Conservation (phyloP, 2,888 invertebrate genomes). For the Antheraea yamamai region DNA sequence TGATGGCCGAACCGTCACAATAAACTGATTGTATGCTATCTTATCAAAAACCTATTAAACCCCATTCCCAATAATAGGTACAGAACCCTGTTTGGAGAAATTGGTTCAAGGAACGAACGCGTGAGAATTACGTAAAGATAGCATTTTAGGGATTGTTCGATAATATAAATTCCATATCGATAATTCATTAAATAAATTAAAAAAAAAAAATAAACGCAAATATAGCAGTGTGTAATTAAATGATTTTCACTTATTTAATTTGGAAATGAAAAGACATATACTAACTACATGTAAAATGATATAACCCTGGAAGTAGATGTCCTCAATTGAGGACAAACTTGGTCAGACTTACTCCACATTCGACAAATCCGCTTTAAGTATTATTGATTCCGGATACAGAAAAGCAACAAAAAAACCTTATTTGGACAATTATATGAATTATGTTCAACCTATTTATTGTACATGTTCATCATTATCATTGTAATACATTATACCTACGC, state of each 20-base stretch:
- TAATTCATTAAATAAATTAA: constrained; percentile 36
- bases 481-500: too few species aligned
- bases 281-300: too few species aligned
- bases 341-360: too few species aligned
- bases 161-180: constrained; percentile 40
- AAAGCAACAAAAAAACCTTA: too few species aligned
- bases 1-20: constrained; percentile 35
- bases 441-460: too few species aligned
- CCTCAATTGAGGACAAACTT: too few species aligned
- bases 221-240: not conserved
- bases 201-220: not conserved
- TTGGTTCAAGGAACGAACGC: constrained; percentile 47
- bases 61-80: constrained; percentile 53
- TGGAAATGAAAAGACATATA: too few species aligned
- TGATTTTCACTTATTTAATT: not conserved
- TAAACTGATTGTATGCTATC: constrained; percentile 45
- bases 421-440: not conserved
- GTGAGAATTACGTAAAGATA: constrained; percentile 53
- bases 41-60: constrained; percentile 58
- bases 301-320: too few species aligned
- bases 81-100: constrained; percentile 49
- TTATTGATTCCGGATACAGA: too few species aligned
- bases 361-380: too few species aligned
- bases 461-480: too few species aligned
- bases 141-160: constrained; percentile 52